Evolutionary conservation across 2,888 invertebrate genomes (phyloP), one percentile per base, ranked within the genome.

Genomic region (Trypoxylon attenuatum): DNA sequence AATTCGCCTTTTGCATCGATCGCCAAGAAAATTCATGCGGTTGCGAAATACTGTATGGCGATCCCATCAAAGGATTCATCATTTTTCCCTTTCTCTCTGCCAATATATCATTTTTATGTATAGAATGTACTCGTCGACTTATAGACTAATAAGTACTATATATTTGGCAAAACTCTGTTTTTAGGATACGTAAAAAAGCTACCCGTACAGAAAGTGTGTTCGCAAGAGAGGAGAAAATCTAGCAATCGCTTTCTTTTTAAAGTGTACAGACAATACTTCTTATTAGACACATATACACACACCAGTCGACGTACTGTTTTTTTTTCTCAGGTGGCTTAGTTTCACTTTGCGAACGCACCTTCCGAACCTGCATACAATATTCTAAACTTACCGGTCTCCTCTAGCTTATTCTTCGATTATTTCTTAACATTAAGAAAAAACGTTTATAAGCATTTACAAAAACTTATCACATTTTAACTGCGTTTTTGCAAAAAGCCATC

Each of bases 401-500:
- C 47, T 79, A 81, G 67, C 76, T 81, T 82, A 79, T 55, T 52
- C 64, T 63, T 33, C n/a, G 64, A 72, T 76, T 75, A 73, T 60
- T 58, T 29, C 77, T 79, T 82, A 82, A 69, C 65, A 62, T 70
- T 82, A 81, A 73, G 73, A 73, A 75, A 78, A 82, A 81, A 83
- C 82, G 83, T 83, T 82, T 82, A 82, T 84, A 87, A 87, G 87
- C 87, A 87, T 86, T 87, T 87, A 87, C 86, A 87, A 86, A 83
- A 84, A 85, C 87, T 85, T 87, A 87, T 87, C 87, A 87, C 87
- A 87, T 85, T 83, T 80, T 80, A 83, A 83, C 81, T 80, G 72
- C 71, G 74, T 79, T 79, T 79, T 80, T 71, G 80, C 81, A 78
- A 79, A 79, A 82, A 84, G 81, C 83, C 79, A 73, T 76, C 73